Percentiles rank a stretch among this genome's conserved stretches.
phyloP scores from a whole-genome alignment of 2,888 invertebrate genomes.

The Leucania comma region DNA sequence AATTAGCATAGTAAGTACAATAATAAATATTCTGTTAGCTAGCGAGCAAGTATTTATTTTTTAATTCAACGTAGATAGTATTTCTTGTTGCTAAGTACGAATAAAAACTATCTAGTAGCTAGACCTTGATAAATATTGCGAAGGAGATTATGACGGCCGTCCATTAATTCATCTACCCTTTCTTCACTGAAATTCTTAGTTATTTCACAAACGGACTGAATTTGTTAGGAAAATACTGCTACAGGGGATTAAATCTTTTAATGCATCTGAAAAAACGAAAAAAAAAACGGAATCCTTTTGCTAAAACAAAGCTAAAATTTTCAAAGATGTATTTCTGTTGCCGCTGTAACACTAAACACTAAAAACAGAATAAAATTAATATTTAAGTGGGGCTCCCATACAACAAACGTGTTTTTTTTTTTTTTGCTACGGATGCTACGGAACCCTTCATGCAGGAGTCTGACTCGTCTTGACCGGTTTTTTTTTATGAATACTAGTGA shows the following conservation, averaged over 20 bases:
- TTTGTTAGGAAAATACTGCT: constrained; percentile 5
- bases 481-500: constrained; percentile 3
- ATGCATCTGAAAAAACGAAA: neutral
- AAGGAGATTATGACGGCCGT: constrained; percentile 27
- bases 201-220: constrained; percentile 26
- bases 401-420: too few species aligned
- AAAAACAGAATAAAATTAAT: too few species aligned
- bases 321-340: too few species aligned
- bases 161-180: constrained; percentile 15
- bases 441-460: too few species aligned
- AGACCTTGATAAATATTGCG: constrained; percentile 40
- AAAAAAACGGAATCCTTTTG: too few species aligned
- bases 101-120: constrained; percentile 8
- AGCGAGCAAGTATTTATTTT: constrained; percentile 27
- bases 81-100: constrained; percentile 18
- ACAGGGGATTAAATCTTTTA: neutral
- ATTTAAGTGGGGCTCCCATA: too few species aligned
- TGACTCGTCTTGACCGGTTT: neutral
- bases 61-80: constrained; percentile 12
- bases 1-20: constrained; percentile 31
- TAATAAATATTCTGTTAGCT: constrained; percentile 33
- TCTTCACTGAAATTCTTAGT: constrained; percentile 7
- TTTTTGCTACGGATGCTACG: too few species aligned
- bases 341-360: too few species aligned
- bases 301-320: too few species aligned